Evolutionary conservation across 2,888 invertebrate species (phyloP), one percentile per base, ranked within the genome.

Genomic region (Pardosa pseudoannulata): DNA sequence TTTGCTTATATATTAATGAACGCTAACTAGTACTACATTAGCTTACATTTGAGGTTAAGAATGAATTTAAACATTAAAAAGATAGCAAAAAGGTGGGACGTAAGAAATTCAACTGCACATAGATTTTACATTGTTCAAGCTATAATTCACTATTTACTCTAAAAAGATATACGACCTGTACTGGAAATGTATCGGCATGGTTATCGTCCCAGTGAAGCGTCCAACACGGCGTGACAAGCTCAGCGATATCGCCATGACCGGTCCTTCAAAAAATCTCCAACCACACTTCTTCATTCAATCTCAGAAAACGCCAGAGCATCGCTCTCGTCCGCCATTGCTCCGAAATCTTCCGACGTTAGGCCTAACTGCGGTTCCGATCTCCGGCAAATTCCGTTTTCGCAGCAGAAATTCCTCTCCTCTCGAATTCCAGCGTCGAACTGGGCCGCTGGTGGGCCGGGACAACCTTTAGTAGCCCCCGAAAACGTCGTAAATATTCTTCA

Each of bases 401-500:
- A 29, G 36, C 28, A 64, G 23, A 32, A 32, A 36, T 32, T 86
- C 85, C 68, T 46, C n/a, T 16, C 46, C 7, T 13, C 46, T 31
- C 13, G 16, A 2, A 31, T 50, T 46, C 56, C 29, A 64, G 32
- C 75, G 28, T n/a, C 81, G 27, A 41, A 73, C 83, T 85, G 83
- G 50, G 65, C 74, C 56, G 32, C 2, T 64, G 23, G 71, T 71
- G 71, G 50, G 28, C 62, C 87, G 27, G 71, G 31, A 36, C 28
- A 56, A 76, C 88, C 87, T 89, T 89, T 87, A 87, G 62, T 23
- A 76, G 67, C 79, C 71, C 67, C 83, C 79, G 70, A 79, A 82
- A 83, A 28, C 46, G 88, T 82, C 75, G 89, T 89, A 89, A 89
- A 89, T 89, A 88, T 89, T 73, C 88, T 19, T 68, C 56, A 79